These are phyloP conservation scores for Setipinna tenuifilis DNA, from an alignment of 2,797 vertebrate species.

Conservation along the genomic window DNA sequence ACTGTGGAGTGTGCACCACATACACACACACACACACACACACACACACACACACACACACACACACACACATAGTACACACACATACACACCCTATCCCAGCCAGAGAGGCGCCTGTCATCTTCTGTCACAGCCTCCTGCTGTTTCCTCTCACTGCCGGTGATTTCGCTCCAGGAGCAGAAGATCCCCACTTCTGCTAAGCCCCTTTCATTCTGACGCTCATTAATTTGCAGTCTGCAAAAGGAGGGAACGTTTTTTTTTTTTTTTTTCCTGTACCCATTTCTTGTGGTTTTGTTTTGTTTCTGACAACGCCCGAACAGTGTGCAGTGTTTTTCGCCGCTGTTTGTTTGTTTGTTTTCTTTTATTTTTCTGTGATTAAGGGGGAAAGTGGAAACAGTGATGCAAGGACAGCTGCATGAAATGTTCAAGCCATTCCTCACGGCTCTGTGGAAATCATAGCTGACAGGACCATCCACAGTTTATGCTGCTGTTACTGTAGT, in stretches of 20 bases:
- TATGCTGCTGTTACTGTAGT: not conserved
- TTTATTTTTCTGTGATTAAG: not conserved
- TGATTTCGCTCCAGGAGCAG: constrained; percentile 4
- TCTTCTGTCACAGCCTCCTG: constrained; percentile 17
- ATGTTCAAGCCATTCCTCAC: not conserved
- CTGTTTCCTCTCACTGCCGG: constrained; percentile 8
- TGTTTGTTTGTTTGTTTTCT: constrained; percentile 18
- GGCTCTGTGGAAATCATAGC: not conserved
- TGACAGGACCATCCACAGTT: not conserved
- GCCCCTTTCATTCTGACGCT: constrained; percentile 11
- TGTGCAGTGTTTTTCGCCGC: not conserved
- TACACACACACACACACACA: constrained; percentile 9
- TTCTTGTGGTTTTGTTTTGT: constrained; percentile 11
- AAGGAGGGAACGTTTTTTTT: not conserved
- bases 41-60: constrained; percentile 19
- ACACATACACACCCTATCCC: not conserved
- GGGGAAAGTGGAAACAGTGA: not conserved
- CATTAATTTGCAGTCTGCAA: not conserved
- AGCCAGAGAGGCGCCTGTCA: constrained; percentile 23
- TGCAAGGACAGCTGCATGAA: not conserved
- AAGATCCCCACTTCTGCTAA: not conserved
- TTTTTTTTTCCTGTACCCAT: not conserved
- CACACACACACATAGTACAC: constrained; percentile 28
- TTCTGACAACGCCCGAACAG: not conserved
- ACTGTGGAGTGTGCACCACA: not conserved